Evolutionary conservation across 2,113 vertebrate species (phyloP).

Genomic region (Puffinus mauretanicus): DNA sequence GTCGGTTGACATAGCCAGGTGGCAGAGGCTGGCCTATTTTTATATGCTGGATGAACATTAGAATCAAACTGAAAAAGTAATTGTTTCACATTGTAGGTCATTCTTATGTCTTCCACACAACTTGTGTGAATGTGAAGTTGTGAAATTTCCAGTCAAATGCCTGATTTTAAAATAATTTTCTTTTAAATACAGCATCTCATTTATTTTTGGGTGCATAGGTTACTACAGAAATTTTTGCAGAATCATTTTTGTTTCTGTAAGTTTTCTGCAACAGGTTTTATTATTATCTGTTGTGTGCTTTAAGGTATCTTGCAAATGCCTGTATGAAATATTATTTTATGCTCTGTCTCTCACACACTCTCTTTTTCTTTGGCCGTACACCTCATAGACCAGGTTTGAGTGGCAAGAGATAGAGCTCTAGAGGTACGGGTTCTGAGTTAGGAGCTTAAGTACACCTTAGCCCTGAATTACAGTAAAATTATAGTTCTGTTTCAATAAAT

Average conservation of each 20-base stretch:
- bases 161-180: neutral
- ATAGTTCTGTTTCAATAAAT: neutral
- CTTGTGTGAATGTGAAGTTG: neutral
- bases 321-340: neutral
- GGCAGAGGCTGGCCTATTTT: neutral
- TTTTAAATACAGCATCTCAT: neutral
- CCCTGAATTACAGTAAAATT: neutral
- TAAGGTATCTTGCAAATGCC: neutral
- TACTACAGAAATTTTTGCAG: neutral
- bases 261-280: neutral
- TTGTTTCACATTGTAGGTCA: neutral
- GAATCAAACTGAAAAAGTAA: neutral
- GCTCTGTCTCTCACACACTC: accelerated
- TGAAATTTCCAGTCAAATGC: neutral
- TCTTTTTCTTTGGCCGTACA: neutral
- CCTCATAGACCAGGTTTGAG: neutral
- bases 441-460: neutral
- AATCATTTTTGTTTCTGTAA: neutral
- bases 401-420: neutral
- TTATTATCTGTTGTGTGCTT: neutral
- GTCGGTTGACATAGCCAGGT: neutral
- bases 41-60: neutral
- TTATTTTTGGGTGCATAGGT: neutral
- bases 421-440: neutral
- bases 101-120: neutral